These are phyloP conservation scores for Pyrgilauda ruficollis DNA, from an alignment of 2,113 vertebrate genomes.

Conservation along the genomic window DNA sequence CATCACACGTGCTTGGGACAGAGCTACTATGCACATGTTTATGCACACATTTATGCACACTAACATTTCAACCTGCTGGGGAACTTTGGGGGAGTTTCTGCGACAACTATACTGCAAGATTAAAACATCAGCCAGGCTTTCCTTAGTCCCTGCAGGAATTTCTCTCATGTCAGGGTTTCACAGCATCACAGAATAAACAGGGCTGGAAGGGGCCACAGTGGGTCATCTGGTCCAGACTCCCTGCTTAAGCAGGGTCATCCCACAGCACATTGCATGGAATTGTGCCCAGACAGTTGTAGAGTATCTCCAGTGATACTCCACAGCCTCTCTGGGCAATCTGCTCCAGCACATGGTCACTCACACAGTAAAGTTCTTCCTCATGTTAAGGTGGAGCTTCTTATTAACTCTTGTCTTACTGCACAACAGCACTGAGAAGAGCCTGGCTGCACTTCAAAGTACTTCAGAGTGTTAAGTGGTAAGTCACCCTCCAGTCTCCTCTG, in stretches of 20 bases:
- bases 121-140: not conserved
- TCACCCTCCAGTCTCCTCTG: not conserved
- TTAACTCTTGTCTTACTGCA: not conserved
- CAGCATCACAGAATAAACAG: not conserved
- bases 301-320: not conserved
- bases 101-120: not conserved
- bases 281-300: not conserved
- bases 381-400: not conserved
- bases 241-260: not conserved
- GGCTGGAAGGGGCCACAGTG: not conserved
- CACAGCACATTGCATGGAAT: accelerated
- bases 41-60: not conserved
- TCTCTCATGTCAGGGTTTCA: not conserved
- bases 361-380: not conserved
- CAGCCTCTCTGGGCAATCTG: not conserved
- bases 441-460: not conserved
- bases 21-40: not conserved
- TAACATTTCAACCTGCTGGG: not conserved
- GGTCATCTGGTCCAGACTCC: not conserved
- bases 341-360: not conserved
- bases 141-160: not conserved
- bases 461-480: not conserved
- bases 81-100: not conserved
- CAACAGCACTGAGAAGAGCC: not conserved
- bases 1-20: accelerated